A percentile compares a stretch with the other conserved stretches of the same genome.
Conservation (phyloP, 23 tunicate species). For the Clavelina lepadiformis region DNA sequence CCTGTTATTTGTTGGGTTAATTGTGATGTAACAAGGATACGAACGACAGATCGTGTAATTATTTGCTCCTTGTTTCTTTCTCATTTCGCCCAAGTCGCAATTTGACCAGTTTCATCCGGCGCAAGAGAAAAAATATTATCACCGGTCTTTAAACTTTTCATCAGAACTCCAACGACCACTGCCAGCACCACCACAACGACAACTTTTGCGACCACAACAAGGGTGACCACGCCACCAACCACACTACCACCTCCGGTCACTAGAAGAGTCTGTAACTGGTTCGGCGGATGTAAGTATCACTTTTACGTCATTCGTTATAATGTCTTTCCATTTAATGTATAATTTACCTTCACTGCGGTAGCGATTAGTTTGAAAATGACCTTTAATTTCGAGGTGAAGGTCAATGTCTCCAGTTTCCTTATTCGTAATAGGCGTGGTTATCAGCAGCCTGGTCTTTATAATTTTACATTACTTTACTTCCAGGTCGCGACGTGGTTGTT, state of each 20-base stretch:
- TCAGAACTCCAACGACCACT: constrained; percentile 16
- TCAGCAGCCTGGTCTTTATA: background rate
- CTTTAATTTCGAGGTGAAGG: background rate
- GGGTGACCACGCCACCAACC: constrained; percentile 3
- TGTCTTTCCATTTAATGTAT: too few relatives aligned
- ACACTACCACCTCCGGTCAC: constrained; percentile 20
- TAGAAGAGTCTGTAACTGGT: background rate
- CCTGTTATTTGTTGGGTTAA: too few relatives aligned
- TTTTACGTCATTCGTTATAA: too few relatives aligned
- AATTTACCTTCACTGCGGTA: too few relatives aligned
- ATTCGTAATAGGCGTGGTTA: background rate
- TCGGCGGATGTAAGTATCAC: constrained; percentile 18
- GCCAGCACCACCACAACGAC: constrained; percentile 35
- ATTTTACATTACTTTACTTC: too few relatives aligned
- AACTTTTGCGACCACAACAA: constrained; percentile 35
- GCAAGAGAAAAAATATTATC: background rate
- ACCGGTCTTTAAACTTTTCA: background rate
- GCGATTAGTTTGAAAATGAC: too few relatives aligned
- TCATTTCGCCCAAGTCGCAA: too few relatives aligned
- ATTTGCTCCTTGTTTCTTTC: too few relatives aligned
- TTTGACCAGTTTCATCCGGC: too few relatives aligned
- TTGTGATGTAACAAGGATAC: too few relatives aligned
- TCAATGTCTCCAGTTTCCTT: background rate
- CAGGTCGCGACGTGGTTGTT: constrained; percentile 7
- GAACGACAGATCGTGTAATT: too few relatives aligned